Base-by-base conservation (phyloP, 2,888 invertebrate genomes). In the Ophion obscuratus region DNA sequence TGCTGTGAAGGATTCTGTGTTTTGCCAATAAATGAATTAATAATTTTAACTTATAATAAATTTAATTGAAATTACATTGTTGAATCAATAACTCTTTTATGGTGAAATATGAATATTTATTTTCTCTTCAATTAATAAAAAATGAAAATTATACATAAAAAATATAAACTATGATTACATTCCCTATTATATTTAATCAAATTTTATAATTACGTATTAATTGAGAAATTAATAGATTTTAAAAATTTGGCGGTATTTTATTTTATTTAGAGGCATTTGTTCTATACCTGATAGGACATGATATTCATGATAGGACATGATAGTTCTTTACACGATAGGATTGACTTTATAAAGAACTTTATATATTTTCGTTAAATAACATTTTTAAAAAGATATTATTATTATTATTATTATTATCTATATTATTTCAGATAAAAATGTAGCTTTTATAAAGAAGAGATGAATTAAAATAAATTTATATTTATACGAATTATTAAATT, bases 191-290 rank as follows among this genome's bases (percentile, higher is more conserved):
- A 93, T 92, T 20, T 90, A 92, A 92, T 95, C 94, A 89, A 91
- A 31, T 31, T 31, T 92, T 81, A 85, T 76, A 93, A 93, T 93
- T 31, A 31, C 31, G 31, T 31, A 24, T 31, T 31, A 31, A 31
- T 31, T 31, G 31, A 31, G 31, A 31, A 44, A 4, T 67, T 44
- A 67, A 2, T 67, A 96, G 96, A 96, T 95, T 96, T 95, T 96
- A 96, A 95, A 95, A 95, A 95, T 95, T 95, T 96, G 96, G 96
- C 96, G 95, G 96, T 96, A 95, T 95, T 95, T 96, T 95, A 96
- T 95, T 96, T 95, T 95, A 95, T 96, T 96, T 95, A 96, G 96
- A 96, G 96, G 96, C 96, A 96, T 95, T 95, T 96, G 96, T 96
- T 95, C 95, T 95, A 89, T 96, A 95, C 96, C 95, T 95, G 96